Evolutionary conservation across 92 coral and sea anemone species (phyloP), one percentile per base, ranked within the genome.

Genomic region (Porites cylindrica): DNA sequence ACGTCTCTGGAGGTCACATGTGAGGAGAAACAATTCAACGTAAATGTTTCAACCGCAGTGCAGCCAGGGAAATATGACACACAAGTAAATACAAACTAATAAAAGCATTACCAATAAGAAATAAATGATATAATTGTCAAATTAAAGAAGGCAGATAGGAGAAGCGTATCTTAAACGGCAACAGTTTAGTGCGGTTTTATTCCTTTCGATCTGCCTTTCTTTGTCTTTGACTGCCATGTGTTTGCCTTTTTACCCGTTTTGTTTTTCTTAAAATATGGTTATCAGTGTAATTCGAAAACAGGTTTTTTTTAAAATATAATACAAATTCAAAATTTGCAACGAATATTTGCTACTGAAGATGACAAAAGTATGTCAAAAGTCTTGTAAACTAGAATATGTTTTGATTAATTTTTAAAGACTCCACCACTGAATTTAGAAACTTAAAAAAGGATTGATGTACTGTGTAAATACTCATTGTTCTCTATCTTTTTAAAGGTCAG

Each of bases 1-100:
- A 16, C 61, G 12, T 85, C 60, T n/a, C 88, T 86, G 52, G 21
- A 76, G 52, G 79, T 83, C 86, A 78, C 26, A 14, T 91, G 94
- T 77, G 64, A 43, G 20, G 68, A 89, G 24, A 78, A 23, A 12
- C 81, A 66, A 51, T 82, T 52, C 77, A 67, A 72, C 59, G 13
- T 91, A 6, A 72, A 6, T 16, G 10, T 86, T 16, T 24, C 66
- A 50, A 75, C 72, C 9, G 53, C 75, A 11, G 80, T 88, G 13
- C 81, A 88, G 32, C 94, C 94, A 1, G 92, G 94, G 43, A 80
- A 10, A 4, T 91, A 91, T 65, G 18, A 58, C 0, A 81, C 83
- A 24, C 21, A 72, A 89, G 94, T 91, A 73, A 70, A 18, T 14
- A 19, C n/a, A 29, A 29, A 29, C 32, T 29, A 29, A 29, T 29